Conservation (phyloP, 2,113 vertebrate genomes). For the Manacus vitellinus region DNA sequence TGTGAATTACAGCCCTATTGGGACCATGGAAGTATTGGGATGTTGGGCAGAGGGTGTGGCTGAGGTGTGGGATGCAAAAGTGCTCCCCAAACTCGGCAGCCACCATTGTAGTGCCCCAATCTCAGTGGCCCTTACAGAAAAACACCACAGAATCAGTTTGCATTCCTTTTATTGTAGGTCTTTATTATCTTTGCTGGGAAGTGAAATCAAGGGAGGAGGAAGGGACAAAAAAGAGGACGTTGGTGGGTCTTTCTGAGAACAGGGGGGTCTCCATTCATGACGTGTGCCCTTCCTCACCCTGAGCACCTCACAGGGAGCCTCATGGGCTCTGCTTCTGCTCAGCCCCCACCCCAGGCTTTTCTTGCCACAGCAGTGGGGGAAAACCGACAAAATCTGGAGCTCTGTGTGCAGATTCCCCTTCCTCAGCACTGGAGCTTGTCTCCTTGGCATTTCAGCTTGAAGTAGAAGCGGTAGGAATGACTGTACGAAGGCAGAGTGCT, state of each 20-base stretch:
- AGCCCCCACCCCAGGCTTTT: neutral
- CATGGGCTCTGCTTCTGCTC: rapidly evolving
- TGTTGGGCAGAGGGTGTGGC: neutral
- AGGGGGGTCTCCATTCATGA: rapidly evolving
- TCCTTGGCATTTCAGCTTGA: slow-evolving; percentile 23
- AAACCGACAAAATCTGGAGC: neutral
- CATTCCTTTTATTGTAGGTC: neutral
- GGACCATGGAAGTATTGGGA: rapidly evolving
- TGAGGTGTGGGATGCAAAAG: neutral
- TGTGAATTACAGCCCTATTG: neutral
- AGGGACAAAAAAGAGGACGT: neutral
- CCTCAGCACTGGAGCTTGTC: slow-evolving; percentile 38
- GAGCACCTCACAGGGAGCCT: rapidly evolving
- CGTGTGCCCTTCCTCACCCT: neutral
- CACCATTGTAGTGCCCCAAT: rapidly evolving
- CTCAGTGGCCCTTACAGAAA: neutral
- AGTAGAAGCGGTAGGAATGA: slow-evolving; percentile 54
- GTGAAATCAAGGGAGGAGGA: neutral
- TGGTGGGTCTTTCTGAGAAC: neutral
- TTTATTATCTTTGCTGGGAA: neutral
- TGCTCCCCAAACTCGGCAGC: rapidly evolving
- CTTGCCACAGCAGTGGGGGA: neutral
- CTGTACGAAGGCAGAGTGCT: slow-evolving; percentile 58
- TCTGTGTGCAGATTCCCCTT: rapidly evolving
- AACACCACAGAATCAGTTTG: neutral